These are phyloP conservation scores for Melanogrammus aeglefinus DNA, from an alignment of 2,797 vertebrate species.

Conservation along the genomic window DNA sequence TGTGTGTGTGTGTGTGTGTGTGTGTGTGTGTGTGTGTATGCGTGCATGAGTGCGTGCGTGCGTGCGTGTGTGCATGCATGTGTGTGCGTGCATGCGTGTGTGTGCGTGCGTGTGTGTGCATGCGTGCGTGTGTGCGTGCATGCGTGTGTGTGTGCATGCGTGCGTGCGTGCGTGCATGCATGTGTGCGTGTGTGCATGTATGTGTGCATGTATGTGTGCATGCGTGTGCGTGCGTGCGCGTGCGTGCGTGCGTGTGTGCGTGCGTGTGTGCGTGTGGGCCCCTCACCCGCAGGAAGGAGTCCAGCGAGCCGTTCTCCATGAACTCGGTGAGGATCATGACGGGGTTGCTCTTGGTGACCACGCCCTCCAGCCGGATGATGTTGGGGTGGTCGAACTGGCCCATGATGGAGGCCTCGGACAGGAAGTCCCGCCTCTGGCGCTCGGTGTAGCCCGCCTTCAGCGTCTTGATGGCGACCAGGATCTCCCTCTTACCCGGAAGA, in stretches of 20 bases:
- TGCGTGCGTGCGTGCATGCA: background rate
- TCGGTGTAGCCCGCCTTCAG: constrained; percentile 86
- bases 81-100: background rate
- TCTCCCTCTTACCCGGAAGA: constrained; percentile 85
- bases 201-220: background rate
- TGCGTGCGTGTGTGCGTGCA: background rate
- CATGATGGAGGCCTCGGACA: constrained; percentile 90
- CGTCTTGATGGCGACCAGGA: constrained; percentile 88
- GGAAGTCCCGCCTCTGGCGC: constrained; percentile 85
- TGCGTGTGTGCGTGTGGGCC: background rate
- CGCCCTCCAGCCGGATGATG: constrained; percentile 86
- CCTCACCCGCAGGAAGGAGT: constrained; percentile 84
- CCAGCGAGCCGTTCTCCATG: constrained; percentile 89
- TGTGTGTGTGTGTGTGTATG: background rate
- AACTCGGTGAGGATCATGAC: constrained; percentile 91
- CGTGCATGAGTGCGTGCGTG: background rate
- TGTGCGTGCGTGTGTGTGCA: background rate
- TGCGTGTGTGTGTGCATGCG: background rate
- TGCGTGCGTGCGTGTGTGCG: background rate
- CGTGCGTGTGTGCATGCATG: background rate
- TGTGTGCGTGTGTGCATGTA: background rate
- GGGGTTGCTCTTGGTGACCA: constrained; percentile 86
- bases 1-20: background rate
- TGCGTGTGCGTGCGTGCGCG: background rate
- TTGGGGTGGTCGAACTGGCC: constrained; percentile 89